These are phyloP conservation scores for Meleagris gallopavo DNA, from an alignment of 2,113 vertebrate genomes.

Conservation along the genomic window DNA sequence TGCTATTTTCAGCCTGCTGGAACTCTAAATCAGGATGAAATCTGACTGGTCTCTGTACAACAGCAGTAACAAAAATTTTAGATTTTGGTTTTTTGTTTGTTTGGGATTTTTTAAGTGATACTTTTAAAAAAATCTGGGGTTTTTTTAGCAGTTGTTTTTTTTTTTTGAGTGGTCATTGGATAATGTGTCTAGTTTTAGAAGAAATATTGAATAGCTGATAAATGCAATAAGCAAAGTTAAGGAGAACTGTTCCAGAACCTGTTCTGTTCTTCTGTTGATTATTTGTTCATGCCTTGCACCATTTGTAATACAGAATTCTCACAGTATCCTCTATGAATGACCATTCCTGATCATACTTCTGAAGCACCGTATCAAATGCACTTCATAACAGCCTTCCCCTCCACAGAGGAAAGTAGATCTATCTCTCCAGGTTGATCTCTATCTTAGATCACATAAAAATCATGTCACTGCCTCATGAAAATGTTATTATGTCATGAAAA, in stretches of 20 bases:
- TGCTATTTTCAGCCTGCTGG: neutral
- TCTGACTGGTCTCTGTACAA: accelerated
- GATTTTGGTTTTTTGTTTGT: neutral
- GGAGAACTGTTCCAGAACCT: neutral
- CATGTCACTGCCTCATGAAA: neutral
- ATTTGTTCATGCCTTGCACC: neutral
- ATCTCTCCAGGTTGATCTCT: neutral
- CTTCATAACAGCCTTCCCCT: neutral
- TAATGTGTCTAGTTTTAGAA: neutral
- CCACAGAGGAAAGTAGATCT: neutral
- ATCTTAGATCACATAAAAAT: neutral
- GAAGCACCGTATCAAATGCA: neutral
- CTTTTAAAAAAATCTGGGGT: neutral
- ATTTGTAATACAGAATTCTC: neutral
- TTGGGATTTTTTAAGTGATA: neutral
- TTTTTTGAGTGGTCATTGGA: neutral
- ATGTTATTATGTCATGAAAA: neutral
- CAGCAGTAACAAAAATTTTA: neutral
- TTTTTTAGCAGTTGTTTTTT: neutral
- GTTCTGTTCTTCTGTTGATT: neutral
- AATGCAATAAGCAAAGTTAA: neutral
- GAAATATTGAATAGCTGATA: neutral
- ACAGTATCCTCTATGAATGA: neutral
- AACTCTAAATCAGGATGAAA: neutral
- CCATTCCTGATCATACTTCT: neutral